These are phyloP conservation scores for Orthosia gracilis DNA, from an alignment of 2,888 invertebrate species.

Conservation along the genomic window DNA sequence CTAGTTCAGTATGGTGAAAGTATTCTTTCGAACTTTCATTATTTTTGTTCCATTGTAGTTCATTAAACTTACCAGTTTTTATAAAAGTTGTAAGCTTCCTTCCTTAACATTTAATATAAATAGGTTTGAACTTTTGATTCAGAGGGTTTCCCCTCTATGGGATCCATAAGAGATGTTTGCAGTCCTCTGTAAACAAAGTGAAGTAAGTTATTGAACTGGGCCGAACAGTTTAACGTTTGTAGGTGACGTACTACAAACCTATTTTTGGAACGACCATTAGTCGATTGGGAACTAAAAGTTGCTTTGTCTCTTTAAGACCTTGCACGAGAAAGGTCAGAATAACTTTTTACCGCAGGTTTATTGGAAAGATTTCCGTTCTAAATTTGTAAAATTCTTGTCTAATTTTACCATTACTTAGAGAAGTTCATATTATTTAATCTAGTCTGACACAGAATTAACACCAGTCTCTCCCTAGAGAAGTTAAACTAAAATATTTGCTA, in stretches of 20 bases:
- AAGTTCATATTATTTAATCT: neutral
- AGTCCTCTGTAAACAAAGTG: slow-evolving; percentile 31
- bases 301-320: neutral
- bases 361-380: neutral
- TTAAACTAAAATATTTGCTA: slow-evolving; percentile 27
- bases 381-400: neutral
- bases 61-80: neutral
- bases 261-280: neutral
- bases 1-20: neutral
- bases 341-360: neutral
- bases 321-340: neutral
- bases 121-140: neutral
- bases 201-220: slow-evolving; percentile 9
- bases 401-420: neutral
- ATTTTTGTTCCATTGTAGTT: neutral
- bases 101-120: neutral
- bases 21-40: neutral
- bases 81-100: no score
- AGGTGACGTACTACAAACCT: no score
- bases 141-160: slow-evolving; percentile 3
- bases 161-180: slow-evolving; percentile 14
- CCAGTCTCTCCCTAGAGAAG: neutral
- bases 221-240: neutral
- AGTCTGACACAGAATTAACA: slow-evolving; percentile 2
- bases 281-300: neutral